phyloP scores from a whole-genome alignment of 2,113 vertebrate species.

The Vidua macroura region DNA sequence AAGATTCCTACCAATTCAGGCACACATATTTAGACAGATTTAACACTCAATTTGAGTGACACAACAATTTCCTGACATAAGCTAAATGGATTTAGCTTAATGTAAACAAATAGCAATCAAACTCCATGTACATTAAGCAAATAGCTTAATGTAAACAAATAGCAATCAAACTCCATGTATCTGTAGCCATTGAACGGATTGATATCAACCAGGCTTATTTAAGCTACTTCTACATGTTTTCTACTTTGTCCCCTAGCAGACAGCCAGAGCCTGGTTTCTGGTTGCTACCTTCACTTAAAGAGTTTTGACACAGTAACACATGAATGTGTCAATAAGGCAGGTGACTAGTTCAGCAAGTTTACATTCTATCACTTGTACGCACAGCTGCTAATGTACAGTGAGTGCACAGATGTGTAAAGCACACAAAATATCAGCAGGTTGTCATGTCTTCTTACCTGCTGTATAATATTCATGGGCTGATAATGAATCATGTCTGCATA shows the following conservation, averaged over 20 bases:
- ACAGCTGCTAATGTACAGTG: background rate
- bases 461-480: background rate
- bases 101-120: constrained; percentile 8
- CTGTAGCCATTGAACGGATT: background rate
- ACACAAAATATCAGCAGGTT: constrained; percentile 20
- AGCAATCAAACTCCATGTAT: background rate
- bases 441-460: background rate
- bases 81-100: background rate
- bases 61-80: background rate
- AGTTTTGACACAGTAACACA: constrained; percentile 9
- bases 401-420: constrained; percentile 45
- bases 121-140: background rate
- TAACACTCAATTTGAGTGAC: background rate
- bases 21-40: background rate
- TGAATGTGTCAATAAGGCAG: constrained; percentile 6
- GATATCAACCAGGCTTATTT: constrained; percentile 20
- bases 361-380: constrained; percentile 51
- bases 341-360: background rate
- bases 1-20: background rate
- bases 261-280: background rate
- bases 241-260: background rate
- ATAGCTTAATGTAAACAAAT: constrained; percentile 16
- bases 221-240: background rate
- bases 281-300: constrained; percentile 4
- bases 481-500: background rate